Percentiles rank a stretch among this genome's conserved stretches.
Evolutionary conservation across 2,113 vertebrate species (phyloP).

Genomic region (Gallinago media): DNA sequence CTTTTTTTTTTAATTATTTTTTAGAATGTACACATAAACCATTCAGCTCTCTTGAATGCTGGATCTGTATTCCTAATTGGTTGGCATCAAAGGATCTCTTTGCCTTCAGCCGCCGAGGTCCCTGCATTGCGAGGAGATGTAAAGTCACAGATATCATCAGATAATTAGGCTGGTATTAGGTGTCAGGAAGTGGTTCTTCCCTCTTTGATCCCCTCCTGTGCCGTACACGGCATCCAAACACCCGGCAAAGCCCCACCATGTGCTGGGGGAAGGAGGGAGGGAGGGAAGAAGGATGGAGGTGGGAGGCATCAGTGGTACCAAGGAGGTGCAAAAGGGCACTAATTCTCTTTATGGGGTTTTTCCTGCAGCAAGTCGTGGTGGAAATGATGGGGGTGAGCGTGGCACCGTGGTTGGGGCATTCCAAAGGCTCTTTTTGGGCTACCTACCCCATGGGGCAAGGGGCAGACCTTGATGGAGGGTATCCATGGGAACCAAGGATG

Average conservation of each 20-base stretch:
- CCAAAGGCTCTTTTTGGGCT: not conserved
- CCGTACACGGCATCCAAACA: rapidly evolving
- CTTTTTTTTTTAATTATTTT: not conserved
- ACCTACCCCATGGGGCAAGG: not conserved
- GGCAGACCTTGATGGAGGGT: too few relatives aligned
- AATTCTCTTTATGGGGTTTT: rapidly evolving
- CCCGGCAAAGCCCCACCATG: not conserved
- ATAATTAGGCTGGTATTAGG: conserved; percentile 9
- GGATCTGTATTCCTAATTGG: conserved; percentile 63
- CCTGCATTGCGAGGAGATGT: not conserved
- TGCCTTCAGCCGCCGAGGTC: conserved; percentile 45
- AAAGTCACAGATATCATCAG: not conserved
- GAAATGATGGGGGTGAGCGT: rapidly evolving
- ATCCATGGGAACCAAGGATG: too few relatives aligned
- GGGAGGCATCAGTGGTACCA: not conserved
- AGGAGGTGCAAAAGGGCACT: not conserved
- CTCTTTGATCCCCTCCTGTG: not conserved
- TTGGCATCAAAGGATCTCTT: conserved; percentile 59
- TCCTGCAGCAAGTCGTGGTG: not conserved
- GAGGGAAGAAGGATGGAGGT: not conserved
- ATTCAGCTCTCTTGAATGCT: not conserved
- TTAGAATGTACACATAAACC: not conserved
- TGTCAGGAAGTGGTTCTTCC: not conserved
- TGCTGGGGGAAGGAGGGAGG: not conserved
- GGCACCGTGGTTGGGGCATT: not conserved